These are phyloP conservation scores for Macrophya annulata DNA, from an alignment of 2,888 invertebrate species.

Conservation along the genomic window DNA sequence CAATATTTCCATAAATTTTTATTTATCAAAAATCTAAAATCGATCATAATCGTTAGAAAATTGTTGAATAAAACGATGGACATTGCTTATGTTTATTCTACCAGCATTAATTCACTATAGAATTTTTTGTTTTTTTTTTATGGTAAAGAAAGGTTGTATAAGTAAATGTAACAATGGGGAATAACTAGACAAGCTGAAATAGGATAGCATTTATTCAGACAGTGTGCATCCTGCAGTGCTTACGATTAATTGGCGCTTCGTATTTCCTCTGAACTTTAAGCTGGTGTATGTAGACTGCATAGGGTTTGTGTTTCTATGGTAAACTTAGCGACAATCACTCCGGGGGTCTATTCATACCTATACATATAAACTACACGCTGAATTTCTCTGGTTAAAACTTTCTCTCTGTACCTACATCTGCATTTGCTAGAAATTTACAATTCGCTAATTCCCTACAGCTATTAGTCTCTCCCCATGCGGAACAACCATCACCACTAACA, in stretches of 20 bases:
- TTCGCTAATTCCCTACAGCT: slow-evolving; percentile 7
- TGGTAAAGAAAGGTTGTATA: neutral
- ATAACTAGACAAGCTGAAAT: slow-evolving; percentile 1
- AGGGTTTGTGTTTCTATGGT: neutral
- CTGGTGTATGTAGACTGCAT: no score
- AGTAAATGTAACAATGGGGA: neutral
- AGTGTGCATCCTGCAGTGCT: neutral
- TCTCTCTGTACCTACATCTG: neutral
- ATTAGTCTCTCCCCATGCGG: neutral
- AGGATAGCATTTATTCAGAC: neutral
- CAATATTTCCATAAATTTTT: no score
- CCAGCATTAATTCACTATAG: no score
- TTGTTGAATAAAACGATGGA: no score
- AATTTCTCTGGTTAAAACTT: neutral
- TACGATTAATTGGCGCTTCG: slow-evolving; percentile 30
- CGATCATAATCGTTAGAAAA: neutral
- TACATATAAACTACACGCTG: neutral
- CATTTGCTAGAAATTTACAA: slow-evolving; percentile 18
- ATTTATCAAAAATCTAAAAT: neutral
- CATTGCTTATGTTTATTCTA: no score
- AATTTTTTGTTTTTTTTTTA: no score
- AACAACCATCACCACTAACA: neutral
- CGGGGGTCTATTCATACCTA: neutral
- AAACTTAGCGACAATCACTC: slow-evolving; percentile 7
- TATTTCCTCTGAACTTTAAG: slow-evolving; percentile 13